phyloP scores from a whole-genome alignment of 2,888 invertebrate species.

The Orthosia gracilis region DNA sequence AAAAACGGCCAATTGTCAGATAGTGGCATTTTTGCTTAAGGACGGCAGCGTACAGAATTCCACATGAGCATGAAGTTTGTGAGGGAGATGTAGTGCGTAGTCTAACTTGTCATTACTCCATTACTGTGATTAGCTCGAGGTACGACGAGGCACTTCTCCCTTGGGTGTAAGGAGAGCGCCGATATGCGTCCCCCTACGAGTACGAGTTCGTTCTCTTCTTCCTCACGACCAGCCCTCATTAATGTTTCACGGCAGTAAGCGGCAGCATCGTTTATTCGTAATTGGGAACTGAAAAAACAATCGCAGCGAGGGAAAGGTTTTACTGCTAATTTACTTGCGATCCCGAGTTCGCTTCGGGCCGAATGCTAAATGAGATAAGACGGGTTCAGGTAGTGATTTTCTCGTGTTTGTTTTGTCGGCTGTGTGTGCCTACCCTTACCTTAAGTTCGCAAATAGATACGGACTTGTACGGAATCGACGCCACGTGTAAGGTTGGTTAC shows the following conservation, averaged over 20 bases:
- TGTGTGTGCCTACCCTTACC: slow-evolving; percentile 52
- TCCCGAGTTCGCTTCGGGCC: slow-evolving; percentile 67
- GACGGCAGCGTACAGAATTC: slow-evolving; percentile 59
- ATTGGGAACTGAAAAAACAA: slow-evolving; percentile 88
- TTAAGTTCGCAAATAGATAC: slow-evolving; percentile 38
- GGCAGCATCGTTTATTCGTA: slow-evolving; percentile 83
- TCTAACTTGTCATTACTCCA: slow-evolving; percentile 87
- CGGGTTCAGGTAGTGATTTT: slow-evolving; percentile 59
- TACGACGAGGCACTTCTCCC: slow-evolving; percentile 53
- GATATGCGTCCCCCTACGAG: slow-evolving; percentile 56
- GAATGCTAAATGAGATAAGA: slow-evolving; percentile 78
- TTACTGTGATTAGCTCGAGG: slow-evolving; percentile 84
- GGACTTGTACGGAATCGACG: background rate
- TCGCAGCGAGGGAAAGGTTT: slow-evolving; percentile 79
- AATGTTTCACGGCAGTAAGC: slow-evolving; percentile 86
- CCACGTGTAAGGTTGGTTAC: slow-evolving; percentile 16
- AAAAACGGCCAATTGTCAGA: too few relatives aligned
- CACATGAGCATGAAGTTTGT: slow-evolving; percentile 71
- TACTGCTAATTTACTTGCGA: slow-evolving; percentile 81
- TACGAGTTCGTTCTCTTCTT: slow-evolving; percentile 17
- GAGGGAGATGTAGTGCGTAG: slow-evolving; percentile 70
- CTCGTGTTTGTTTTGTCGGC: slow-evolving; percentile 51
- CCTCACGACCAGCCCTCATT: slow-evolving; percentile 79
- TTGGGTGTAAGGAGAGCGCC: slow-evolving; percentile 55
- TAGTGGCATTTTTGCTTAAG: too few relatives aligned